Evolutionary conservation across 2,888 invertebrate species (phyloP).

Genomic region (Drosophila flavopinicola): DNA sequence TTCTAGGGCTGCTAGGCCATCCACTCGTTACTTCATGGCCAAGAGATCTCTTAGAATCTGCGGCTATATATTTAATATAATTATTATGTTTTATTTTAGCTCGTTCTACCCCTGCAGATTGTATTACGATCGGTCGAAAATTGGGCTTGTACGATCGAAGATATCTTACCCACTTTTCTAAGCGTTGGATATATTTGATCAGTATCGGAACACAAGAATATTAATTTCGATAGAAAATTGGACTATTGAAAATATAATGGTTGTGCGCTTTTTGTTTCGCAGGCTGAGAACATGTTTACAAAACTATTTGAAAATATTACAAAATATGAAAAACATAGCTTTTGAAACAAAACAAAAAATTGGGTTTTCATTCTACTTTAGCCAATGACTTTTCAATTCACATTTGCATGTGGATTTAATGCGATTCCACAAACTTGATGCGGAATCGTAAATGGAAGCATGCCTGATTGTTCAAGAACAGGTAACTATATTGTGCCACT

Average conservation of each 20-base stretch:
- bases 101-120: conserved; percentile 13
- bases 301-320: no score
- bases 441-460: no score
- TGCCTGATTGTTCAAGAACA: conserved; percentile 3
- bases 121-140: not conserved
- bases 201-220: not conserved
- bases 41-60: conserved; percentile 32
- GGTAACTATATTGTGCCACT: conserved; percentile 2
- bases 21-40: conserved; percentile 14
- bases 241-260: no score
- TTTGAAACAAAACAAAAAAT: no score
- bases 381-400: no score
- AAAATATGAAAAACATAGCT: no score
- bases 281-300: no score
- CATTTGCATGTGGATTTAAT: no score
- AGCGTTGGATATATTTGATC: not conserved
- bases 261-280: no score
- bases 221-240: no score
- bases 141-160: not conserved
- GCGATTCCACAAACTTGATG: no score
- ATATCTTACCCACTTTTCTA: not conserved
- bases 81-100: not conserved
- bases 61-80: conserved; percentile 12
- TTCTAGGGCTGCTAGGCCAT: conserved; percentile 6
- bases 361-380: no score